These are phyloP conservation scores for Hyaena hyaena DNA, from an alignment of 2,113 vertebrate genomes.

Conservation along the genomic window DNA sequence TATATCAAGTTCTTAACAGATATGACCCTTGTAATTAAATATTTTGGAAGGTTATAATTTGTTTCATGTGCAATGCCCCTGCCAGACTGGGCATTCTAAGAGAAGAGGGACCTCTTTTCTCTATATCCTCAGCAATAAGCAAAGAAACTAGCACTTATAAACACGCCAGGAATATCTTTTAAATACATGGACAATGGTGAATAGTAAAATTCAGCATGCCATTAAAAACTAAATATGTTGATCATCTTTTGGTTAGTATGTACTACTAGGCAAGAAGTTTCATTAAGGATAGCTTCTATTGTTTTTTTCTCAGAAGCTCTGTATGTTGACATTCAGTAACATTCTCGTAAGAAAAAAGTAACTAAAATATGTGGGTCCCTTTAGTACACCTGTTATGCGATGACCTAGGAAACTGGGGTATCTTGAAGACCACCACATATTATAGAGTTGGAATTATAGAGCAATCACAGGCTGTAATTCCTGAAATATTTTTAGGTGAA, in stretches of 20 bases:
- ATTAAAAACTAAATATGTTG: not conserved
- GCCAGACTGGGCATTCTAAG: not conserved
- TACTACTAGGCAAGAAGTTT: not conserved
- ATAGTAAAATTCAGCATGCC: not conserved
- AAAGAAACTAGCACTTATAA: not conserved
- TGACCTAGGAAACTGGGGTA: not conserved
- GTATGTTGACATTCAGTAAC: conserved; percentile 19
- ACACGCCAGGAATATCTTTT: not conserved
- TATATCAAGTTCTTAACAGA: not conserved
- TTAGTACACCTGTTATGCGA: not conserved
- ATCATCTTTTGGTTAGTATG: not conserved
- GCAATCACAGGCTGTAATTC: not conserved
- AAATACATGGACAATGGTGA: not conserved
- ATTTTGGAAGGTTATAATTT: not conserved
- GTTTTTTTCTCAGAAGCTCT: not conserved
- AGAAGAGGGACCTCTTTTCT: not conserved
- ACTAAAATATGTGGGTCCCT: not conserved
- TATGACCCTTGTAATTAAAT: not conserved
- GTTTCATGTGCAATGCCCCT: not conserved
- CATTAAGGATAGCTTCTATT: not conserved
- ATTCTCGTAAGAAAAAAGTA: not conserved
- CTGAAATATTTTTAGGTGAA: not conserved
- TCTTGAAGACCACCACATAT: not conserved
- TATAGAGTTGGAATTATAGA: not conserved
- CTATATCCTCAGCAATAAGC: not conserved